phyloP scores from a whole-genome alignment of 2,797 vertebrate genomes.

The Typhlichthys subterraneus region DNA sequence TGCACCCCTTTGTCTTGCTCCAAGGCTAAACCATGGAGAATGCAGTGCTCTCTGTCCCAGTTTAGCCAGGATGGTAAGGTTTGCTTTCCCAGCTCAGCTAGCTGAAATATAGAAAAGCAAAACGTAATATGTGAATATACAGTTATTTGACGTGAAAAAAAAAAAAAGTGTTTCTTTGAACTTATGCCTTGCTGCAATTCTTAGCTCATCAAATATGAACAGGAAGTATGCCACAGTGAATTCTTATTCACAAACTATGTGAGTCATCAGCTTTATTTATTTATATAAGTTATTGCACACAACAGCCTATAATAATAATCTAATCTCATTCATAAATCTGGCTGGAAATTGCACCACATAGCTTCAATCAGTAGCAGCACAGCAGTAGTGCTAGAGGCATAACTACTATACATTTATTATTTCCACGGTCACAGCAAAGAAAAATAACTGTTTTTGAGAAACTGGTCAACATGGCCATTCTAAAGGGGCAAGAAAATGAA shows the following conservation, averaged over 20 bases:
- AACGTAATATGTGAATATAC: not conserved
- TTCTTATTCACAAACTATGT: conserved; percentile 50
- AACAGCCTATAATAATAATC: conserved; percentile 66
- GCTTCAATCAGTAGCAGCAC: conserved; percentile 42
- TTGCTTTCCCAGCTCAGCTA: conserved; percentile 87
- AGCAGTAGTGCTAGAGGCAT: conserved; percentile 42
- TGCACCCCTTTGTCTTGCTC: conserved; percentile 91
- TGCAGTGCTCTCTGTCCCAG: conserved; percentile 82
- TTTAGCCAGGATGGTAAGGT: conserved; percentile 88
- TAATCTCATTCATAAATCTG: conserved; percentile 52
- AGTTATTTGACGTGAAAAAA: too few relatives aligned
- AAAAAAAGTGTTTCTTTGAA: conserved; percentile 11
- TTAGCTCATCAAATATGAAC: conserved; percentile 55
- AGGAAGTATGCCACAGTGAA: conserved; percentile 53
- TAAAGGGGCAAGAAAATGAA: conserved; percentile 8
- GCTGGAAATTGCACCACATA: conserved; percentile 57
- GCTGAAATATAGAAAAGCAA: conserved; percentile 66
- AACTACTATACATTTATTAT: conserved; percentile 30
- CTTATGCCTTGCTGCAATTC: conserved; percentile 10
- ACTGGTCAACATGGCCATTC: conserved; percentile 2
- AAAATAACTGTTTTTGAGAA: not conserved
- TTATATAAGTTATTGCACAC: conserved; percentile 49
- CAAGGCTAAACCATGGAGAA: conserved; percentile 87
- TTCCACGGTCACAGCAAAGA: conserved; percentile 20
- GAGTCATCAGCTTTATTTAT: conserved; percentile 64